Evolutionary conservation across 2,113 vertebrate genomes (phyloP).

Genomic region (Atrichornis clamosus): DNA sequence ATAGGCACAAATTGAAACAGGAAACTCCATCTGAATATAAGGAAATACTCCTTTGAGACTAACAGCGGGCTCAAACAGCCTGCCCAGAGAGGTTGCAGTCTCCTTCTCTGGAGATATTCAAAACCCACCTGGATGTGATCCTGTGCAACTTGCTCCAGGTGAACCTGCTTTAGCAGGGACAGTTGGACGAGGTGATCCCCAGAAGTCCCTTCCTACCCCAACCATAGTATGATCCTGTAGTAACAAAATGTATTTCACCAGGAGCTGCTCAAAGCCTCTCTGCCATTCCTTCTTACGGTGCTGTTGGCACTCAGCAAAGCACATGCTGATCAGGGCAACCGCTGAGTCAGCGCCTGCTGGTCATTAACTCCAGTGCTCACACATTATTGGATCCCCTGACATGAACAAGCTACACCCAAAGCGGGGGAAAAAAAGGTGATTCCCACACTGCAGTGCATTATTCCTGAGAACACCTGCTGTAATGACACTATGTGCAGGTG

Average conservation of each 20-base stretch:
- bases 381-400: neutral
- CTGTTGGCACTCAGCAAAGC: neutral
- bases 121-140: neutral
- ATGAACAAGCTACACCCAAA: neutral
- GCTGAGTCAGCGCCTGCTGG: neutral
- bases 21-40: neutral
- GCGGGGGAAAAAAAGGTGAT: fast-evolving
- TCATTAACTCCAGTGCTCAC: neutral
- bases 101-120: neutral
- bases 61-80: neutral
- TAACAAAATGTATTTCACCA: neutral
- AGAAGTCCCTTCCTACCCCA: neutral
- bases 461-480: neutral
- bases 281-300: neutral
- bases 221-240: neutral
- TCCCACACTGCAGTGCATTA: neutral
- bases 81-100: neutral
- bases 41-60: neutral
- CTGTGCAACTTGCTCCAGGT: neutral
- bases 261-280: neutral
- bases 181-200: neutral
- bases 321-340: neutral
- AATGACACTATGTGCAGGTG: neutral
- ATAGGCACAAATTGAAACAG: neutral
- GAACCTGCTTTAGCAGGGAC: neutral